A percentile compares a stretch with the other conserved stretches of the same genome.
phyloP scores from a whole-genome alignment of 2,888 invertebrate genomes.

The Camponotus fellah region DNA sequence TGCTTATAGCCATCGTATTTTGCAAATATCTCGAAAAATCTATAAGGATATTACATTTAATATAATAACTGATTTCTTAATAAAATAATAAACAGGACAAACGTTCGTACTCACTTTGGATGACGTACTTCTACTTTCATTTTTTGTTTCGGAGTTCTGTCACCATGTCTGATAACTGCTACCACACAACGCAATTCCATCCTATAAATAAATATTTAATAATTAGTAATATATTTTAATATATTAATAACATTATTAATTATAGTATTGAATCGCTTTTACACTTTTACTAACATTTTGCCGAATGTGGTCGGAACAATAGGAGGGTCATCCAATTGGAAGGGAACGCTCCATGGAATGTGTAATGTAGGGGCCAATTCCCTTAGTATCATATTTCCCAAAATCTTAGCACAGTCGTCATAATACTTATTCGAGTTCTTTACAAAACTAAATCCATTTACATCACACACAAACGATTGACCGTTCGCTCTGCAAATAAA shows the following conservation, averaged over 20 bases:
- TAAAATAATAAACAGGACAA: background rate
- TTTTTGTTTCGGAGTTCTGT: conserved; percentile 99
- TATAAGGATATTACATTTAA: conserved; percentile 80
- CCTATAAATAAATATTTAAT: conserved; percentile 83
- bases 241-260: conserved; percentile 16
- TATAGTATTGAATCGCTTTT: background rate
- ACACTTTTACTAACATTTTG: conserved; percentile 91
- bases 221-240: conserved; percentile 22
- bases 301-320: conserved; percentile 99
- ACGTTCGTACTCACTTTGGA: conserved; percentile 90
- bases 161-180: conserved; percentile 98
- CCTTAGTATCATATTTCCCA: conserved; percentile 98
- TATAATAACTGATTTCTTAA: conserved; percentile 28
- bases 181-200: conserved; percentile 97
- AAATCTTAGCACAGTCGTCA: conserved; percentile 99
- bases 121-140: conserved; percentile 99
- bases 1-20: conserved; percentile 98
- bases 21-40: conserved; percentile 99
- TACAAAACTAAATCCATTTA: conserved; percentile 99
- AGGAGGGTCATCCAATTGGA: conserved; percentile 99
- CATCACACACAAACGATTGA: conserved; percentile 99
- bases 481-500: conserved; percentile 94
- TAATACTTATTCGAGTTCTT: conserved; percentile 99
- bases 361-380: conserved; percentile 98
- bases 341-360: conserved; percentile 99